Base-by-base conservation (phyloP, 2,888 invertebrate species). In the Galerucella nymphaeae region DNA sequence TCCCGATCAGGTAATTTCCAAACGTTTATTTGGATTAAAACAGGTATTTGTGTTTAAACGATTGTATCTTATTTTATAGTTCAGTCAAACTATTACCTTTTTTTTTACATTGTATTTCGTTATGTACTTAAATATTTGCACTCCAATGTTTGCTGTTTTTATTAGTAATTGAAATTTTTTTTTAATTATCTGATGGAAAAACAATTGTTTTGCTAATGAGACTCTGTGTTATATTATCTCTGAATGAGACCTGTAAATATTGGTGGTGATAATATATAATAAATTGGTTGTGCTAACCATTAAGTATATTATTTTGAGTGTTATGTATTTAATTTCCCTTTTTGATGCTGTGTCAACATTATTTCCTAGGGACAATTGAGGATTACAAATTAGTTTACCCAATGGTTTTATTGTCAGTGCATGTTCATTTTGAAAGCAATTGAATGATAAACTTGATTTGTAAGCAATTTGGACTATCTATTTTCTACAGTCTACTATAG, bases 1-100 rank as follows among this genome's bases (percentile, higher is more conserved):
- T 76, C 79, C 50, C 70, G 76, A 68, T 75, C 78, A 75, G 77
- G 81, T 81, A 77, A 70, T 71, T 45, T 67, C 13, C 16, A 20
- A 18, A 9, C 11, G 10, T 53, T 53, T 18, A 9, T 55, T 69
- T 30, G 11, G 9, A 41, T 53, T 16, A 2, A 23, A 53, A 55
- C 53, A 6, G n/a, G 30, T 18, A 14, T 65, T 38, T 62, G 1
- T n/a, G 9, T 62, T 42, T 11, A 16, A 42, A 38, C 4, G 16
- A 3, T 41, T 14, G 45, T 63, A 50, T 16, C 48, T 45, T 59
- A 48, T 68, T 71, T 64, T 48, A 41, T 65, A 45, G 58, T 13
- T 18, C 18, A 10, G 10, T 8, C 41, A 61, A 41, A 38, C 61
- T 41, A 61, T 61, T 62, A n/a, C 38, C 9, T 30, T 59, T 59